A percentile compares a stretch with the other conserved stretches of the same genome.
Evolutionary conservation across 2,113 vertebrate genomes (phyloP).

Genomic region (Gorsachius goisagi): DNA sequence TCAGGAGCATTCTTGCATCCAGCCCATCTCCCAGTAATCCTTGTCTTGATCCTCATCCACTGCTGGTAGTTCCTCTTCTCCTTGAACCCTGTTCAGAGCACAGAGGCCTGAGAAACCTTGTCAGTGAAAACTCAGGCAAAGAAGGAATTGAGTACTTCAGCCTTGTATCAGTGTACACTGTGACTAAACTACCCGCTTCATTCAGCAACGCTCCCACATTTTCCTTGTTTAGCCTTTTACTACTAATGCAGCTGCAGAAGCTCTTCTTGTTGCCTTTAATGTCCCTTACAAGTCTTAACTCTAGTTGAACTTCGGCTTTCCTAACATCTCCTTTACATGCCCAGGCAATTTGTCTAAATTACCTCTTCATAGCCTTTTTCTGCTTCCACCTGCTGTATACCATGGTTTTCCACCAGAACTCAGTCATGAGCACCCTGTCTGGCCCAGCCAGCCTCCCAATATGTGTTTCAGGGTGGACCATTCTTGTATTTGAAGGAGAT

Average conservation of each 20-base stretch:
- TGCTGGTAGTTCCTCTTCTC: not conserved
- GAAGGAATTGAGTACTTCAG: not conserved
- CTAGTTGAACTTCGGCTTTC: not conserved
- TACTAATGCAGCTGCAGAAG: not conserved
- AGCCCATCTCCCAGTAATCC: not conserved
- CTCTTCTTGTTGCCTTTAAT: not conserved
- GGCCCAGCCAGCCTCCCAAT: not conserved
- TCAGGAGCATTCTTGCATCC: not conserved
- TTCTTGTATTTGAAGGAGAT: not conserved
- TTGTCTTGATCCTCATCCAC: not conserved
- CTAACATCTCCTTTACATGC: not conserved
- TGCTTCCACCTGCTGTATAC: not conserved
- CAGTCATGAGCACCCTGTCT: not conserved
- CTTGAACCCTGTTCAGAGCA: not conserved
- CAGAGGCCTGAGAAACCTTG: not conserved
- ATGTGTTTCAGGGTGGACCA: not conserved
- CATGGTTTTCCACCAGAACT: accelerated
- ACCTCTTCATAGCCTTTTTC: not conserved
- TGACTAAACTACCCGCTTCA: not conserved
- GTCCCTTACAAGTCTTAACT: not conserved
- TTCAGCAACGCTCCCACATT: not conserved
- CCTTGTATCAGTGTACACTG: not conserved
- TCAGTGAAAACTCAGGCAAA: not conserved
- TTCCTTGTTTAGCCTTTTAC: not conserved
- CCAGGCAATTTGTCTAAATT: not conserved